A percentile compares a stretch with the other conserved stretches of the same genome.
phyloP scores from a whole-genome alignment of 2,113 vertebrate species.

The Silurus asotus region DNA sequence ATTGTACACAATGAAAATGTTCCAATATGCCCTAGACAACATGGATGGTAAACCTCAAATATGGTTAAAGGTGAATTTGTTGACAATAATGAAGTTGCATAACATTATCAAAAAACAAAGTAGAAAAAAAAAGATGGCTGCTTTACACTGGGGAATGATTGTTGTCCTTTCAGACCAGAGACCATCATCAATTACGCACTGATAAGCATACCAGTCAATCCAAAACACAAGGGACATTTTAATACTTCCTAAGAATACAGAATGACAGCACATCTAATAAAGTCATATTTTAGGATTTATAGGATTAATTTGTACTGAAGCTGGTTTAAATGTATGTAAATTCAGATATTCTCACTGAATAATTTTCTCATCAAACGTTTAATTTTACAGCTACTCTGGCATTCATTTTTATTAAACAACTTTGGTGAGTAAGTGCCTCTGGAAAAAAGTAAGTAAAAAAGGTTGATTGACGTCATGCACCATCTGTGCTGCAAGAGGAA shows the following conservation, averaged over 20 bases:
- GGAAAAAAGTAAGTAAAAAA: not conserved
- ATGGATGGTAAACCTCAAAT: not conserved
- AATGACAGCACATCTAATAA: not conserved
- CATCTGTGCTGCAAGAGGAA: slow-evolving; percentile 62
- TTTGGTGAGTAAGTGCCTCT: not conserved
- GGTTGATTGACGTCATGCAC: slow-evolving; percentile 60
- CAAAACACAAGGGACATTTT: not conserved
- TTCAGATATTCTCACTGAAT: not conserved
- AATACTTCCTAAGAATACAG: not conserved
- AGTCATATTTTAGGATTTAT: not conserved
- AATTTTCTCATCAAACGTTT: not conserved
- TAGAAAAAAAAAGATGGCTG: not conserved
- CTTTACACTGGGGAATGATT: not conserved
- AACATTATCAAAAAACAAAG: not conserved
- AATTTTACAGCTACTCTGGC: not conserved
- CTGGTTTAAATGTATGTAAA: not conserved
- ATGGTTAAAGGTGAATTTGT: not conserved
- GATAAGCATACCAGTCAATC: not conserved
- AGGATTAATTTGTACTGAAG: not conserved
- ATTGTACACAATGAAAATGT: not conserved
- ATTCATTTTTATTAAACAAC: not conserved
- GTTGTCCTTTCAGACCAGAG: not conserved
- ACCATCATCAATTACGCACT: not conserved
- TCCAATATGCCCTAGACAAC: not conserved
- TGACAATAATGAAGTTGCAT: not conserved